Evolutionary conservation across 2,113 vertebrate genomes (phyloP).

Genomic region (Aplodontia rufa): DNA sequence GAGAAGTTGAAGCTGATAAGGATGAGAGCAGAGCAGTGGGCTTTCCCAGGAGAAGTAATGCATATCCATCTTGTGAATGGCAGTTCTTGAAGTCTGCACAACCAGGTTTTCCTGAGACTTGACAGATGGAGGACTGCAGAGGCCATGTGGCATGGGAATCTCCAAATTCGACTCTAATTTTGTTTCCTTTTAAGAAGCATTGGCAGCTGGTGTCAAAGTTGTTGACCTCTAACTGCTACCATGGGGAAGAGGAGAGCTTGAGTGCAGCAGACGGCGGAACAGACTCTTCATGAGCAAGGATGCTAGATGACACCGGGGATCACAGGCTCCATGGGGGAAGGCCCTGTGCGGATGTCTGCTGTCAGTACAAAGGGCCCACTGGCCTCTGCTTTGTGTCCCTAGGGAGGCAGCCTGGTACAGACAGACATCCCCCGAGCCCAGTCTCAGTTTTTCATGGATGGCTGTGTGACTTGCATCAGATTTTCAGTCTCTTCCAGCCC

Average conservation of each 20-base stretch:
- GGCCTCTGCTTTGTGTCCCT: neutral
- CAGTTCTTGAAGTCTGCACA: conserved; percentile 69
- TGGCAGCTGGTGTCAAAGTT: conserved; percentile 50
- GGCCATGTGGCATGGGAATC: conserved; percentile 55
- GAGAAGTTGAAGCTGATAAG: conserved; percentile 48
- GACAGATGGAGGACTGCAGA: conserved; percentile 73
- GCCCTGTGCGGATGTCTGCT: rapidly evolving
- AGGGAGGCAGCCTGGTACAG: neutral
- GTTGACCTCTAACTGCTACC: conserved; percentile 15
- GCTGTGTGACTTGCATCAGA: neutral
- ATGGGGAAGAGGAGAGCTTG: neutral
- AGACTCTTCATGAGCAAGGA: neutral
- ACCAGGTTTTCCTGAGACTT: conserved; percentile 24
- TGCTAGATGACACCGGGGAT: neutral
- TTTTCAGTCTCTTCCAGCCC: neutral
- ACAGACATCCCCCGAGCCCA: neutral
- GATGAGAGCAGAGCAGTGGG: neutral
- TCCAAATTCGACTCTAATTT: conserved; percentile 69
- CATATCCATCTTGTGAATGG: conserved; percentile 55
- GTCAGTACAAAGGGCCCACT: neutral
- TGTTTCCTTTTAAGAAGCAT: conserved; percentile 53
- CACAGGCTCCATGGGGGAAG: rapidly evolving
- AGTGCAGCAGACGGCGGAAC: neutral
- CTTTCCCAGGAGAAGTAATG: conserved; percentile 58
- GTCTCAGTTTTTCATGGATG: neutral